These are phyloP conservation scores for Discoglossus pictus DNA, from an alignment of 2,797 vertebrate species.

Conservation along the genomic window DNA sequence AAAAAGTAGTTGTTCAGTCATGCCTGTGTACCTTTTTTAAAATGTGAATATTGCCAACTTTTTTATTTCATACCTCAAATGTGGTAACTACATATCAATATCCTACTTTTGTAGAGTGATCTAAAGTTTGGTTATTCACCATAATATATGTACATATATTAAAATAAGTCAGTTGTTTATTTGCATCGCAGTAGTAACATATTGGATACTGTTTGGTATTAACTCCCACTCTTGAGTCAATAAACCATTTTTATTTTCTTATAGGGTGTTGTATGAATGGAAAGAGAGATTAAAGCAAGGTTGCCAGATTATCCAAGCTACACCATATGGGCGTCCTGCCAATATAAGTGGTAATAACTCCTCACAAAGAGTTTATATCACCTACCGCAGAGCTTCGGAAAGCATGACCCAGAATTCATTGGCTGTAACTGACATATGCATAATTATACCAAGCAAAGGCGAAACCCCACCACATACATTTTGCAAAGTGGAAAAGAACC, in stretches of 20 bases:
- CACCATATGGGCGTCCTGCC: slow-evolving; percentile 89
- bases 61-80: too few species aligned
- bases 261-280: slow-evolving; percentile 92
- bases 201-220: too few species aligned
- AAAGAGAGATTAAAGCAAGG: slow-evolving; percentile 94
- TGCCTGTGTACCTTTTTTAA: too few species aligned
- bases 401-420: slow-evolving; percentile 87
- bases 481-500: slow-evolving; percentile 97
- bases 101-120: too few species aligned
- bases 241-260: slow-evolving; percentile 39
- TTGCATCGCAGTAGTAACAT: too few species aligned
- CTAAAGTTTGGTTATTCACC: too few species aligned
- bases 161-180: too few species aligned
- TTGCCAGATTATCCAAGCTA: slow-evolving; percentile 93
- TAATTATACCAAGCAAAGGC: slow-evolving; percentile 94
- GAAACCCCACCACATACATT: slow-evolving; percentile 94
- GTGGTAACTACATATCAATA: too few species aligned
- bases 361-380: slow-evolving; percentile 92
- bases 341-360: slow-evolving; percentile 90
- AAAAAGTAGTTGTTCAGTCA: too few species aligned
- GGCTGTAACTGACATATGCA: slow-evolving; percentile 95
- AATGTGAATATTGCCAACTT: too few species aligned
- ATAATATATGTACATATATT: too few species aligned
- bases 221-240: too few species aligned
- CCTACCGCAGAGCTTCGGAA: slow-evolving; percentile 89